These are phyloP conservation scores for Tragelaphus eurycerus DNA, from an alignment of 2,797 vertebrate species.

Conservation along the genomic window DNA sequence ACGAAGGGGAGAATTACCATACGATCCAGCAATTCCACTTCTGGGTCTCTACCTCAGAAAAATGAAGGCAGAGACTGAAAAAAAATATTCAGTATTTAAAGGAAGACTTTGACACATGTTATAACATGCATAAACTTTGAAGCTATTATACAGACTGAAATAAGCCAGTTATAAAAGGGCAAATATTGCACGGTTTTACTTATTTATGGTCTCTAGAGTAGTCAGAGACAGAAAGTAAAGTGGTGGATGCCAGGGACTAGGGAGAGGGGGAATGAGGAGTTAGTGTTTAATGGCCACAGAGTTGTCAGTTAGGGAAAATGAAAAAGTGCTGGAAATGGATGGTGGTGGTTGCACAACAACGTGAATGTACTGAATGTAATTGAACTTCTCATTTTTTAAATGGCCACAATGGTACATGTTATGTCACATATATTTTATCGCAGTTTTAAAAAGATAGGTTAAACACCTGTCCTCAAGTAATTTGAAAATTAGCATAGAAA, in stretches of 20 bases:
- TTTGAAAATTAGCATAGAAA: background rate
- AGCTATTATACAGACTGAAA: background rate
- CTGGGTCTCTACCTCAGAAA: background rate
- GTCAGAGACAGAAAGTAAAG: background rate
- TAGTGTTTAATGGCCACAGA: background rate
- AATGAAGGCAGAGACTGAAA: background rate
- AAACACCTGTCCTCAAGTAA: background rate
- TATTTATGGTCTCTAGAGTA: background rate
- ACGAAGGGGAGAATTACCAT: background rate
- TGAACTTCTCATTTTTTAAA: background rate
- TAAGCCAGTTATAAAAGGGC: background rate
- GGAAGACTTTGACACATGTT: background rate
- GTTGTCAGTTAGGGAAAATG: background rate
- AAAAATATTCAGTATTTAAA: background rate
- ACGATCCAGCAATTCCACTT: background rate
- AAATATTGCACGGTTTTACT: background rate
- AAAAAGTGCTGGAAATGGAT: background rate
- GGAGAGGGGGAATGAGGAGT: background rate
- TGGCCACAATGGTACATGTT: background rate
- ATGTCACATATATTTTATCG: background rate
- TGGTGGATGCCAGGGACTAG: background rate
- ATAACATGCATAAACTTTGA: background rate
- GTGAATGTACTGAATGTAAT: background rate
- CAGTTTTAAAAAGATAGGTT: background rate
- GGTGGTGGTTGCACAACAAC: background rate